These are phyloP conservation scores for Chaenogobius annularis DNA, from an alignment of 2,113 vertebrate species.

Conservation along the genomic window DNA sequence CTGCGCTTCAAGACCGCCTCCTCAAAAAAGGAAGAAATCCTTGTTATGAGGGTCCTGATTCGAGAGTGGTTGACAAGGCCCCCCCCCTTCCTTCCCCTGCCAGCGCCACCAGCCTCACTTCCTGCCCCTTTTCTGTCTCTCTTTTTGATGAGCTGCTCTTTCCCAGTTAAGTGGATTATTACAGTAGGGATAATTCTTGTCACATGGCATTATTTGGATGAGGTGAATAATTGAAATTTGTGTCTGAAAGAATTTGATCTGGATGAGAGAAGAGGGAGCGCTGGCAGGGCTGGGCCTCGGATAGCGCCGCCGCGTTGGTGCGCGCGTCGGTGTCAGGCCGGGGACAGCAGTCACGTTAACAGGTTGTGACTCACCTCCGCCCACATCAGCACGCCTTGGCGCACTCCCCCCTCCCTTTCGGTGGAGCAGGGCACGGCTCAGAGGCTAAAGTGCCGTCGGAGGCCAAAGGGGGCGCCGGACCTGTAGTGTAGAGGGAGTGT, in stretches of 20 bases:
- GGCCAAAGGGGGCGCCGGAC: conserved; percentile 54
- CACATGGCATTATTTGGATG: conserved; percentile 87
- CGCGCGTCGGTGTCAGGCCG: conserved; percentile 68
- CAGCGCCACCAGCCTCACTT: conserved; percentile 49
- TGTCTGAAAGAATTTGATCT: conserved; percentile 86
- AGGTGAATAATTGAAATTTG: conserved; percentile 88
- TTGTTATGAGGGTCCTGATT: conserved; percentile 72
- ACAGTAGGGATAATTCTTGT: conserved; percentile 86
- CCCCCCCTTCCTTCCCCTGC: conserved; percentile 32
- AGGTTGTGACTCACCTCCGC: conserved; percentile 80
- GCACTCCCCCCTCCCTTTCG: conserved; percentile 50
- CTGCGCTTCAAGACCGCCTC: conserved; percentile 63
- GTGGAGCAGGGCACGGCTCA: conserved; percentile 53
- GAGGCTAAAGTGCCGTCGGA: conserved; percentile 33
- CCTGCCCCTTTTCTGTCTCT: conserved; percentile 70
- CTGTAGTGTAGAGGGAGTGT: conserved; percentile 36
- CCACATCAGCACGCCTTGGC: conserved; percentile 68
- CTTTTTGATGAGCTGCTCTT: conserved; percentile 83
- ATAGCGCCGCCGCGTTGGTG: conserved; percentile 65
- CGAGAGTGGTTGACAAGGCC: conserved; percentile 70
- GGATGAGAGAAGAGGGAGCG: conserved; percentile 80
- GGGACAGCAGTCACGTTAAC: conserved; percentile 79
- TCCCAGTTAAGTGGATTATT: conserved; percentile 87
- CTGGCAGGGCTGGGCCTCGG: conserved; percentile 70
- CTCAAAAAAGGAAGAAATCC: conserved; percentile 73